Evolutionary conservation across 2,113 vertebrate species (phyloP).

Genomic region (Tapirus terrestris): DNA sequence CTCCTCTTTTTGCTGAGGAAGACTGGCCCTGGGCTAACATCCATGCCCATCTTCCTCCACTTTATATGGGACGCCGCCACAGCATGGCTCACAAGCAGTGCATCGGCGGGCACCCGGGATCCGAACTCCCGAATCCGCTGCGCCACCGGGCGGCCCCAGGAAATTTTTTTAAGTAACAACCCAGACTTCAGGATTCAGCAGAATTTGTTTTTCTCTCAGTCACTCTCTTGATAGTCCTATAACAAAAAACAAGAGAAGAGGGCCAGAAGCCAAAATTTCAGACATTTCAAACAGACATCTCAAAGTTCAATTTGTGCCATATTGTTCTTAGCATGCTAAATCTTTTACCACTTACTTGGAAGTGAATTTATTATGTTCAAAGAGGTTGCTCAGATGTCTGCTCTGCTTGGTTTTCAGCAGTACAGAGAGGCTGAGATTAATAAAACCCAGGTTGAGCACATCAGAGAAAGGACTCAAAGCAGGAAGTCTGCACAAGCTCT

Average conservation of each 20-base stretch:
- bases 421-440: not conserved
- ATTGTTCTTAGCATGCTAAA: not conserved
- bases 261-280: slow-evolving; percentile 25
- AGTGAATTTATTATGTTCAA: not conserved
- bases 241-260: slow-evolving; percentile 21
- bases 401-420: not conserved
- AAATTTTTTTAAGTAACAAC: not conserved
- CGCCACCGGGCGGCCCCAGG: not conserved
- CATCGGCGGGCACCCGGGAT: no score
- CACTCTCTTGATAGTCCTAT: not conserved
- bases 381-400: not conserved
- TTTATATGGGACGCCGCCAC: no score
- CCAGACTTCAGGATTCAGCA: not conserved
- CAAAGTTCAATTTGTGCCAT: not conserved
- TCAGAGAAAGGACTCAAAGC: not conserved
- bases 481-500: not conserved
- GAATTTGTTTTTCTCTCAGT: not conserved
- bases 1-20: no score
- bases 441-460: not conserved
- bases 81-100: no score
- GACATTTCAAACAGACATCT: not conserved
- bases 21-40: no score
- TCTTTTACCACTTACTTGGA: not conserved
- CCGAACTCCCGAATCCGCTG: no score
- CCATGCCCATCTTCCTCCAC: no score